These are phyloP conservation scores for Ibycter americanus DNA, from an alignment of 2,797 vertebrate genomes.

Conservation along the genomic window DNA sequence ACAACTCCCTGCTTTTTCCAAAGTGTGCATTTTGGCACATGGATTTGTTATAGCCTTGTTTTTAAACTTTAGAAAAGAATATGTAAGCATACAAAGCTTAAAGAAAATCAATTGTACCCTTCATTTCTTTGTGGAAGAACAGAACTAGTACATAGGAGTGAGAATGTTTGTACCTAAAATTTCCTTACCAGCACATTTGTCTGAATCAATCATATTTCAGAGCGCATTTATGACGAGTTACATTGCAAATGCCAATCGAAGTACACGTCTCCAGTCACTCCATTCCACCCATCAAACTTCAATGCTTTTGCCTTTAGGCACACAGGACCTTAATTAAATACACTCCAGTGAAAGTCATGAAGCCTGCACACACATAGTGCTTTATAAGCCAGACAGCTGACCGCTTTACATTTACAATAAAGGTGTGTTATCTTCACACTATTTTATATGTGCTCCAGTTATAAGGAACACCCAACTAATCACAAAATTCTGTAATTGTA, in stretches of 20 bases:
- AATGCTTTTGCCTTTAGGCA: background rate
- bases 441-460: background rate
- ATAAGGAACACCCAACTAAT: background rate
- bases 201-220: background rate
- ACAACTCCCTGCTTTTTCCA: background rate
- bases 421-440: background rate
- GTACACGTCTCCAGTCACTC: background rate
- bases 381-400: background rate
- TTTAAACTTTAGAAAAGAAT: background rate
- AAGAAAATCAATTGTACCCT: background rate
- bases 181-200: background rate
- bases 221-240: background rate
- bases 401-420: background rate
- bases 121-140: background rate
- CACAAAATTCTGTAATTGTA: background rate
- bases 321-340: background rate
- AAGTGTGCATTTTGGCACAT: background rate
- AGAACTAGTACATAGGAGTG: background rate
- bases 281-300: background rate
- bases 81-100: background rate
- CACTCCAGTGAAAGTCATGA: background rate
- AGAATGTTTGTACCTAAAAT: background rate
- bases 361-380: background rate
- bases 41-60: background rate
- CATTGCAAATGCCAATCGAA: background rate